Evolutionary conservation across 2,888 invertebrate species (phyloP), one percentile per base, ranked within the genome.

Genomic region (Masnerella sp.): DNA sequence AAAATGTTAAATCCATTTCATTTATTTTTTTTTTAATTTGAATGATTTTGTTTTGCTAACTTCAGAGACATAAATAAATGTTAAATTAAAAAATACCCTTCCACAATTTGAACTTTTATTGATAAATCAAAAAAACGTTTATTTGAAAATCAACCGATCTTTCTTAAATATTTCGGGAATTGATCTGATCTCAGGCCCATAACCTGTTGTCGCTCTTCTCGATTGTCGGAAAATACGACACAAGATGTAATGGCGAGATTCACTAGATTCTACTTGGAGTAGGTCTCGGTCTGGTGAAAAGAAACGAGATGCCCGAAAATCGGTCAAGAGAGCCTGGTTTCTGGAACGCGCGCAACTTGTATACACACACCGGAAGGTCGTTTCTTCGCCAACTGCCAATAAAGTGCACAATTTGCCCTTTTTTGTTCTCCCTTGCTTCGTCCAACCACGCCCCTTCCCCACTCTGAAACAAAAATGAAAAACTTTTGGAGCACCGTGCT

Each of bases 271-370:
- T 65, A 52, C 20, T 51, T 12, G 17, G 56, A 45, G 64, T 34
- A 15, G 56, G 56, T 43, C 49, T 58, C 28, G 25, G 65, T 65
- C 22, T 34, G 61, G 56, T 70, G 65, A 64, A 68, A 69, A 75
- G 59, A 61, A 71, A 70, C 42, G 43, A 75, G 75, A 64, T 59
- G 43, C 71, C 54, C 45, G 59, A 51, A 75, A 68, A 75, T 75
- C 75, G 75, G 75, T 75, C 75, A 75, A 75, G 75, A 71, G 75
- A 71, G 71, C 62, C 52, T 30, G 38, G 49, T 69, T 74, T 69
- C 65, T 58, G 43, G 59, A 61, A 52, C 74, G 59, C 47, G 64
- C 43, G 43, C 58, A 65, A 64, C 74, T 62, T 40, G 67, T 54
- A 75, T 47, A 61, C 30, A 71, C 64, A 71, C 62, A 61, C 49